A percentile compares a stretch with the other conserved stretches of the same genome.
Evolutionary conservation across 2,797 vertebrate species (phyloP).

Genomic region (Intellagama lesueurii): DNA sequence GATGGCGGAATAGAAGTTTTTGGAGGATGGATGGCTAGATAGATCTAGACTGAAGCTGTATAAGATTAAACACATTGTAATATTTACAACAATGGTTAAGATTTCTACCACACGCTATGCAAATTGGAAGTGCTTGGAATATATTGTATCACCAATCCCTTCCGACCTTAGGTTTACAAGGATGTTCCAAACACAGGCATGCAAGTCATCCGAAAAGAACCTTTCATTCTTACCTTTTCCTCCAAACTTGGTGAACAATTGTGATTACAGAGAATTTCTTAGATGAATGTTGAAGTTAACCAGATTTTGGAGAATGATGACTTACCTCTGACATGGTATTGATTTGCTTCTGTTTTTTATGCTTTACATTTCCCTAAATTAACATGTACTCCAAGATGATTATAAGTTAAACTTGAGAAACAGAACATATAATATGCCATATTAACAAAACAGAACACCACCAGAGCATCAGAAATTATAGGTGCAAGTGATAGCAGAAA

Average conservation of each 20-base stretch:
- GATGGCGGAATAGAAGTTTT: too few relatives aligned
- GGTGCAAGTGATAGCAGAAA: background rate
- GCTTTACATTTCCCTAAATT: background rate
- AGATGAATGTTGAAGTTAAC: background rate
- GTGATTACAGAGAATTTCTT: background rate
- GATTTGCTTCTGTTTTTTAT: background rate
- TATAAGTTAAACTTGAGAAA: background rate
- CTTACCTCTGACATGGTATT: background rate
- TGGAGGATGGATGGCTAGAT: too few relatives aligned
- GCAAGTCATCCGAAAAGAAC: background rate
- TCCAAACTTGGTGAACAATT: background rate
- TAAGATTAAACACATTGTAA: background rate
- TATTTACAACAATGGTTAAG: conserved; percentile 8
- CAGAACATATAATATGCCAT: background rate
- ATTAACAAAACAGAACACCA: background rate
- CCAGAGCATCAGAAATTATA: background rate
- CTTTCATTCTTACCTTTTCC: background rate
- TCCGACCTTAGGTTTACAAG: background rate
- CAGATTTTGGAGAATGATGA: background rate
- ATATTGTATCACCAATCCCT: background rate
- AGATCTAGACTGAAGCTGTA: background rate
- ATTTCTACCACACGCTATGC: background rate
- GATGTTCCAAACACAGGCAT: background rate
- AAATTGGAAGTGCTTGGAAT: background rate
- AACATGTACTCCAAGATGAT: background rate